Base-by-base conservation (phyloP, 2,113 vertebrate genomes). In the Pedionomus torquatus region DNA sequence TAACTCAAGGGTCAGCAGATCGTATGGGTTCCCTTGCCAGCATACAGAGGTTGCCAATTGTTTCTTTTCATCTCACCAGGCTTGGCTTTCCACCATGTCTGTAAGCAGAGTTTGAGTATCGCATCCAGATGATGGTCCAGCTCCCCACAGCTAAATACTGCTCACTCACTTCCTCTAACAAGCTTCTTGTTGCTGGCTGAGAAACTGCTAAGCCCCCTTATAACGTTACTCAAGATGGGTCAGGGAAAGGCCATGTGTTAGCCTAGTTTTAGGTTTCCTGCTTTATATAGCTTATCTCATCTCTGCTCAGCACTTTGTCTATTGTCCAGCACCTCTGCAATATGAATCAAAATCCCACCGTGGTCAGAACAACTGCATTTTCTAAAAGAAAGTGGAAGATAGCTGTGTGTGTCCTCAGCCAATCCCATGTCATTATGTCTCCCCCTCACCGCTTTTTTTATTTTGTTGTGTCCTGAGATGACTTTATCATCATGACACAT, bases 111-210 rank as follows among this genome's bases (percentile, higher is more conserved):
- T 52, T 26, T 57, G 25, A 74, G 49, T 75, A 7, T 78, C 0
- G 0, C 13, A 51, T 52, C 57, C 69, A 89, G 48, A 51, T 52
- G 83, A 49, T 86, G 70, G 75, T 33, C 5, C 3, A 57, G 81
- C 88, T 80, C 88, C 80, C 75, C 2, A 17, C 88, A 75, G 88
- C 93, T 88, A 70, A 55, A 37, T 30, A 13, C 60, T 70, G 43
- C 58, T 94, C 55, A 41, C 61, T 54, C 52, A 63, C 89, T 96
- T 95, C 71, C 90, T 92, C 83, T 84, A 46, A 89, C 89, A 76
- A 72, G 69, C 52, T 57, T 54, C 33, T 28, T 37, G 79, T 72
- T 87, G 43, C 64, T 85, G 51, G 7, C 39, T 52, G 48, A 51
- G 16, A 37, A 63, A 58, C 33, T 66, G 30, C 37, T 65, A 70